Conservation (phyloP, 2,113 vertebrate genomes). For the Ictidomys tridecemlineatus region DNA sequence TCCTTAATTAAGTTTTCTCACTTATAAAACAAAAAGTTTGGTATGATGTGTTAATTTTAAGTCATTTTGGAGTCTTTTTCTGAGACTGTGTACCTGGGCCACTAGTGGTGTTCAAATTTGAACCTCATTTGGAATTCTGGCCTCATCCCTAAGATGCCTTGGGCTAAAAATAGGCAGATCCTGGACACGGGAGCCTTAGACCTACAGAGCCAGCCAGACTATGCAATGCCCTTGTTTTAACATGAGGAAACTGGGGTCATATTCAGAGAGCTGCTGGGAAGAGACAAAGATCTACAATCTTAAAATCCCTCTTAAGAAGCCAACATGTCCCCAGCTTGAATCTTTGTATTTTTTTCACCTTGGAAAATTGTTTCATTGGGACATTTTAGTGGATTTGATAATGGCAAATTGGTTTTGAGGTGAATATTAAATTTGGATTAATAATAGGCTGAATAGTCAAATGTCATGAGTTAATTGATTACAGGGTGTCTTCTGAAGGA, state of each 20-base stretch:
- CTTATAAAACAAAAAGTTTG: conserved; percentile 10
- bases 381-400: conserved; percentile 32
- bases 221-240: neutral
- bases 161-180: conserved; percentile 53
- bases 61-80: neutral
- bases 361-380: neutral
- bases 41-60: neutral
- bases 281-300: neutral
- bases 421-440: conserved; percentile 32
- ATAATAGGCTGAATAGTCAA: neutral
- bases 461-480: neutral
- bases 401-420: neutral
- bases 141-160: neutral
- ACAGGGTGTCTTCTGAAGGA: neutral
- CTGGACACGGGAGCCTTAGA: neutral
- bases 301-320: neutral
- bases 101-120: neutral
- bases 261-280: neutral
- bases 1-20: neutral
- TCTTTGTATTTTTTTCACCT: neutral
- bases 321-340: neutral
- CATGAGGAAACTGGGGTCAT: neutral
- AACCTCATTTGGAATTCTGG: conserved; percentile 1
- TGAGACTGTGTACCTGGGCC: neutral
- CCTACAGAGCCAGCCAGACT: neutral